These are phyloP conservation scores for Cataglyphis altisquamis DNA, from an alignment of 2,888 invertebrate genomes.

Conservation along the genomic window DNA sequence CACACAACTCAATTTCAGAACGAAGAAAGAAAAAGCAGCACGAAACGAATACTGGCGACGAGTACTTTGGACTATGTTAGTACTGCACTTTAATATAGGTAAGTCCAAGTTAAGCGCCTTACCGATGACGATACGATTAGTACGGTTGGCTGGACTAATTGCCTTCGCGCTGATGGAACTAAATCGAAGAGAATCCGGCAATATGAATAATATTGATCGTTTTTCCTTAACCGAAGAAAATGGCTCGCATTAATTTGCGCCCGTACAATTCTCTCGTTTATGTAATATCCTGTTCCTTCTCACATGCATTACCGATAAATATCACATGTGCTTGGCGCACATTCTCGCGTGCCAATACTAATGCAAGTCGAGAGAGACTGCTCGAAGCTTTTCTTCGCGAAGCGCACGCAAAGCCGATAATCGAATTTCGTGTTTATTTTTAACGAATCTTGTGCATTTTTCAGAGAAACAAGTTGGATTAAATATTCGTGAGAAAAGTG, in stretches of 20 bases:
- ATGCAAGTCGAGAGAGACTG: slow-evolving; percentile 8
- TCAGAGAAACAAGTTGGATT: slow-evolving; percentile 21
- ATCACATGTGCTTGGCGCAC: neutral
- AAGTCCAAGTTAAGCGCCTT: slow-evolving; percentile 76
- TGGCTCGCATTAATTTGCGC: slow-evolving; percentile 29
- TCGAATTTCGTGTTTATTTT: slow-evolving; percentile 46
- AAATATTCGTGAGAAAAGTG: slow-evolving; percentile 21
- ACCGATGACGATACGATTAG: slow-evolving; percentile 77
- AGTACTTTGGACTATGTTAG: slow-evolving; percentile 67
- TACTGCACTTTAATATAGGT: slow-evolving; percentile 74
- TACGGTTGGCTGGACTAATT: slow-evolving; percentile 76
- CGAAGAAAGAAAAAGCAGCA: slow-evolving; percentile 14
- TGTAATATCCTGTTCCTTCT: slow-evolving; percentile 27
- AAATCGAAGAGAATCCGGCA: slow-evolving; percentile 73
- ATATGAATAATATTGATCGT: slow-evolving; percentile 75
- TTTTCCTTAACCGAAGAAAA: slow-evolving; percentile 46
- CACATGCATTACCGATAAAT: slow-evolving; percentile 32
- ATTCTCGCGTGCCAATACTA: slow-evolving; percentile 37
- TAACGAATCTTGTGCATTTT: slow-evolving; percentile 18
- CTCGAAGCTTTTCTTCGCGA: neutral
- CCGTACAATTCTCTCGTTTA: slow-evolving; percentile 36
- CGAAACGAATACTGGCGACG: slow-evolving; percentile 55
- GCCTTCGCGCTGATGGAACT: slow-evolving; percentile 73
- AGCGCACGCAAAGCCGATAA: slow-evolving; percentile 42
- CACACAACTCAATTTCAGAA: neutral